Base-by-base conservation (phyloP, 2,113 vertebrate species). In the Sterrhoptilus dennistouni region DNA sequence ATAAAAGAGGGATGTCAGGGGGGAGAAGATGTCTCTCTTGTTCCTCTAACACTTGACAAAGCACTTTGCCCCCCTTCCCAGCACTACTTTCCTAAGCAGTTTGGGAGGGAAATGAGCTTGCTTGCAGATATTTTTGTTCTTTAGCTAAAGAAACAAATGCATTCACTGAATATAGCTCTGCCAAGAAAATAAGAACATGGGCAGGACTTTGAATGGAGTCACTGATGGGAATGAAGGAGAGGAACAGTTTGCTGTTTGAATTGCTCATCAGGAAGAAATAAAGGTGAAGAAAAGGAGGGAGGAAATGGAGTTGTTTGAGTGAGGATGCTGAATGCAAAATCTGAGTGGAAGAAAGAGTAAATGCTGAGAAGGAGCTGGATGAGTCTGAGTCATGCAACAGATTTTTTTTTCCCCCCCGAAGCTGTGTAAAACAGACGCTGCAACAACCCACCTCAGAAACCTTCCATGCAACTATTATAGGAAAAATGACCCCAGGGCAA, bases 201-300 rank as follows among this genome's bases (percentile, higher is more conserved):
- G 83, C 90, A 88, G 90, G 90, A 89, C 93, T 96, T 96, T 94
- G 93, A 96, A 94, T 93, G 90, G 88, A 97, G 88, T 93, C 92
- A 92, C 96, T 93, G 92, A 96, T 94, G 89, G 93, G 92, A 96
- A 92, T 75, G 77, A 94, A 96, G 92, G 36, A 94, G 83, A 92
- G 83, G 76, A 93, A 92, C 60, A 83, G 92, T 96, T 93, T 95
- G 83, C 83, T 83, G 53, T 86, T 90, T 96, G 96, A 96, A 95
- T 95, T 93, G 95, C 96, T 96, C 96, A 96, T 97, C 92, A 94
- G 92, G 95, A 96, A 83, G 85, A 93, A 96, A 96, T 93, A 92
- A 87, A 97, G 95, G 95, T 97, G 93, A 83, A 96, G 72, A 92
- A 94, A 95, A 49, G 60, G 71, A 97, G 65, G 40, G 77, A 93